These are phyloP conservation scores for Shinisaurus crocodilurus DNA, from an alignment of 2,113 vertebrate genomes.

Conservation along the genomic window DNA sequence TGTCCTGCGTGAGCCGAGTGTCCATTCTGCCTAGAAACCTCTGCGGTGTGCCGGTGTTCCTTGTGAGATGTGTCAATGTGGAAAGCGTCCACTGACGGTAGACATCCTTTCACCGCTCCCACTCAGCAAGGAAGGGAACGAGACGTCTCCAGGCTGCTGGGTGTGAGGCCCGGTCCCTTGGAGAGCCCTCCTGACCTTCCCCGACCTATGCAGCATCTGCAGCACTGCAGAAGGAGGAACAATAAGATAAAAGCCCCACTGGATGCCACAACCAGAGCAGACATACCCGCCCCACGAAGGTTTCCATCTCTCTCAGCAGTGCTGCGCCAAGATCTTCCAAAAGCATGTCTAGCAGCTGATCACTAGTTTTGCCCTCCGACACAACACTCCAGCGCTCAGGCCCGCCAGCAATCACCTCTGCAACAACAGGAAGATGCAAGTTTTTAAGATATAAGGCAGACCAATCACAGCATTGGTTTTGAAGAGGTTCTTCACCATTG, in stretches of 20 bases:
- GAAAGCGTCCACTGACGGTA: background rate
- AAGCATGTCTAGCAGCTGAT: constrained; percentile 77
- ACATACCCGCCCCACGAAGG: constrained; percentile 74
- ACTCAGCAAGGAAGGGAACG: background rate
- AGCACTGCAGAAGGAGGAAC: background rate
- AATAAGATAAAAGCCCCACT: background rate
- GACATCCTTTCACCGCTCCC: no score
- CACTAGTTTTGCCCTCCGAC: constrained; percentile 74
- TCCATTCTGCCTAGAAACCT: background rate
- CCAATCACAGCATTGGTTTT: background rate
- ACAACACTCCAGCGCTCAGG: constrained; percentile 66
- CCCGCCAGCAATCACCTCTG: constrained; percentile 74
- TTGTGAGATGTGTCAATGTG: background rate
- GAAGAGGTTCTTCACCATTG: no score
- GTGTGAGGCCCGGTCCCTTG: background rate
- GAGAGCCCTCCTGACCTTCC: background rate
- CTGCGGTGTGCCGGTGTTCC: background rate
- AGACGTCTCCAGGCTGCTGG: background rate
- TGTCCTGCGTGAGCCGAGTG: background rate
- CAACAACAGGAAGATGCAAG: background rate
- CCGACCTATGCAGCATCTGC: background rate
- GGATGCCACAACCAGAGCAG: background rate
- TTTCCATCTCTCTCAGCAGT: constrained; percentile 61
- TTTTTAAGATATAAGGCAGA: background rate
- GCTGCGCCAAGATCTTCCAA: constrained; percentile 73